phyloP scores from a whole-genome alignment of 2,113 vertebrate species.

The Sclerurus mexicanus region DNA sequence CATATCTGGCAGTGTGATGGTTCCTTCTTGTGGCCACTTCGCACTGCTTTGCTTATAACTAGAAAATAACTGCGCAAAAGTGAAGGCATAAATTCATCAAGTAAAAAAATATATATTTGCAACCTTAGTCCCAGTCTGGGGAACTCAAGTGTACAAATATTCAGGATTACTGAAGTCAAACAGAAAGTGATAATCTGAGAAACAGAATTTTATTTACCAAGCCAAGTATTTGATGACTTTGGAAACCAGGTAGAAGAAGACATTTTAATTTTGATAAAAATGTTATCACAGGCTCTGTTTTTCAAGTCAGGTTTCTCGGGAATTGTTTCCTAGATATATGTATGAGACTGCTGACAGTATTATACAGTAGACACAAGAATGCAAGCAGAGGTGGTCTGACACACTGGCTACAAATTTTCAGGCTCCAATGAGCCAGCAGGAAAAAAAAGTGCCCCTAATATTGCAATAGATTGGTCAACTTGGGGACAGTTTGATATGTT shows the following conservation, averaged over 20 bases:
- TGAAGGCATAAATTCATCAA: background rate
- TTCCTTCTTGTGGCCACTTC: background rate
- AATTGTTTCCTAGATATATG: background rate
- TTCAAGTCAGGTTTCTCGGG: background rate
- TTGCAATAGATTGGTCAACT: background rate
- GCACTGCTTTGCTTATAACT: background rate
- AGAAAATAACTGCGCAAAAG: background rate
- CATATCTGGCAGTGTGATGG: background rate
- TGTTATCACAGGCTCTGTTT: background rate
- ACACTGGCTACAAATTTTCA: background rate
- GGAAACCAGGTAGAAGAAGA: background rate
- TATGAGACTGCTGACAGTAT: background rate
- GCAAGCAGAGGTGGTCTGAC: background rate
- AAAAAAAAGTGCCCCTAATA: background rate
- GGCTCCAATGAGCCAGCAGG: background rate
- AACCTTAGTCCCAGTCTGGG: background rate
- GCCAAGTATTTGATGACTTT: background rate
- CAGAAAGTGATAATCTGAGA: background rate
- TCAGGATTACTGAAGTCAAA: background rate
- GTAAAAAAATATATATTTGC: background rate
- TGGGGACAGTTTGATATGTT: background rate
- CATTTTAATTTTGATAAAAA: background rate
- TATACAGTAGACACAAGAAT: background rate
- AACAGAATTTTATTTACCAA: background rate
- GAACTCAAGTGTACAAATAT: background rate